phyloP scores from a whole-genome alignment of 2,888 invertebrate species.

The Anagyrus pseudococci region DNA sequence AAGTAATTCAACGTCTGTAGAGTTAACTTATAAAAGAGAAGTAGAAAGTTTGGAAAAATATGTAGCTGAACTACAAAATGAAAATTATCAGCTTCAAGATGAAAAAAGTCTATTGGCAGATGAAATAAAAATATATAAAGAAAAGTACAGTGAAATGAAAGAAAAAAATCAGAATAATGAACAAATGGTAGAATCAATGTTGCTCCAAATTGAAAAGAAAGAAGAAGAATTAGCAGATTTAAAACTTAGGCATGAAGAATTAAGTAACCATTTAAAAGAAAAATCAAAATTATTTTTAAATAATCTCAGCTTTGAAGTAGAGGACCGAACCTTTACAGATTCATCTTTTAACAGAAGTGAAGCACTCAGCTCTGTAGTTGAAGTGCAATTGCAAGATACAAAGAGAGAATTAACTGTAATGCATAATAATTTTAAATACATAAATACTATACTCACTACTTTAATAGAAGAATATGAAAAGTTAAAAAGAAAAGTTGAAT shows the following conservation, averaged over 20 bases:
- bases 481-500: conserved; percentile 25
- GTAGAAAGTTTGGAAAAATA: conserved; percentile 66
- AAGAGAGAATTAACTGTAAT: conserved; percentile 51
- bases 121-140: conserved; percentile 49
- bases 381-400: conserved; percentile 59
- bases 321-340: conserved; percentile 38
- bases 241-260: conserved; percentile 51
- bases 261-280: conserved; percentile 49
- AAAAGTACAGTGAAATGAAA: conserved; percentile 40
- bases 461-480: conserved; percentile 40
- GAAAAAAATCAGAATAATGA: conserved; percentile 47
- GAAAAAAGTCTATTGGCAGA: conserved; percentile 64
- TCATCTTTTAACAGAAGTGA: conserved; percentile 49
- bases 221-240: conserved; percentile 51
- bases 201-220: conserved; percentile 47
- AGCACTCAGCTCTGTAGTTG: conserved; percentile 53
- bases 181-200: conserved; percentile 45
- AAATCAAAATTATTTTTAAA: conserved; percentile 27
- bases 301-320: conserved; percentile 55
- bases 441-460: conserved; percentile 44
- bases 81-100: conserved; percentile 64
- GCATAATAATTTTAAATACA: conserved; percentile 63
- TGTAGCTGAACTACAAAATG: conserved; percentile 63
- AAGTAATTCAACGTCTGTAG: conserved; percentile 32
- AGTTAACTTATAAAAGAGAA: conserved; percentile 61